Evolutionary conservation across 2,113 vertebrate genomes (phyloP).

Genomic region (Oxyura jamaicensis): DNA sequence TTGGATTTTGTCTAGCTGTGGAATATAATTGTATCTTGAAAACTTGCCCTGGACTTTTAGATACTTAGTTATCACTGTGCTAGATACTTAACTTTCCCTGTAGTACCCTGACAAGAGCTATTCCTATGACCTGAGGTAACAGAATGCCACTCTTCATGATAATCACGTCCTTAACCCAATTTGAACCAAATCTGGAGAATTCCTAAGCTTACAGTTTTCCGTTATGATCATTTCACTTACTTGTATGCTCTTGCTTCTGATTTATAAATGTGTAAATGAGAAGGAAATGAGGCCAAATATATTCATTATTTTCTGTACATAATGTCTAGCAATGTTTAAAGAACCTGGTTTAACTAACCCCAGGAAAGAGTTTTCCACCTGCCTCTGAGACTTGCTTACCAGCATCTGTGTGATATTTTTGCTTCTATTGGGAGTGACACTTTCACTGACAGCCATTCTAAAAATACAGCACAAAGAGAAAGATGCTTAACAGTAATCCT

Average conservation of each 20-base stretch:
- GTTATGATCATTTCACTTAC: not conserved
- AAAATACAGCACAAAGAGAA: not conserved
- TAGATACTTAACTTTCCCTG: not conserved
- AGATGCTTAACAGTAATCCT: not conserved
- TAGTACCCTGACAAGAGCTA: not conserved
- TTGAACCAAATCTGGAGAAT: not conserved
- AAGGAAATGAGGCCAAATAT: not conserved
- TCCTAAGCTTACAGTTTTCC: not conserved
- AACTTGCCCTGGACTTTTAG: not conserved
- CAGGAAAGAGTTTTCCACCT: not conserved
- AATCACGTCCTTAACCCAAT: not conserved
- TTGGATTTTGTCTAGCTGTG: not conserved
- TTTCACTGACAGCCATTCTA: not conserved
- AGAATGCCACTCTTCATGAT: not conserved
- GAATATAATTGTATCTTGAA: not conserved
- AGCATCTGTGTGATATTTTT: not conserved
- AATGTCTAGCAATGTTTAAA: not conserved
- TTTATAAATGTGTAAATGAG: not conserved
- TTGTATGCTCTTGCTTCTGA: not conserved
- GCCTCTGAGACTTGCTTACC: not conserved
- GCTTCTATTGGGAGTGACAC: not conserved
- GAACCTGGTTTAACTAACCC: not conserved
- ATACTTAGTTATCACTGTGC: not conserved
- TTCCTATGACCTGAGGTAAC: not conserved
- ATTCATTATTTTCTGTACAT: not conserved